Evolutionary conservation across 2,113 vertebrate genomes (phyloP).

Genomic region (Ariopsis seemanni): DNA sequence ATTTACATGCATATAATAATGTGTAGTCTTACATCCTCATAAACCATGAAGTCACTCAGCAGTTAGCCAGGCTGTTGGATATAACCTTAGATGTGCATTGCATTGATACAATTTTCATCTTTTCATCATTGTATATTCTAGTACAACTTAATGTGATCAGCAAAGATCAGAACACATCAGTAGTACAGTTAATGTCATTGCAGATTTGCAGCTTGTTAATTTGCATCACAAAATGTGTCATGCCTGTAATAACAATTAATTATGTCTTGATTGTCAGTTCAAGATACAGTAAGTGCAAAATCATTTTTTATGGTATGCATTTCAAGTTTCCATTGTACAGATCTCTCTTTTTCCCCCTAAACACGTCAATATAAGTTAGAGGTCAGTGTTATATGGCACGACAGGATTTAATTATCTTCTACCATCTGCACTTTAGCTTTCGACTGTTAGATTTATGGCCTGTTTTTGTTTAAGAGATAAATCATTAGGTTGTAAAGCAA

Average conservation of each 20-base stretch:
- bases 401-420: neutral
- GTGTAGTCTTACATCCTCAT: neutral
- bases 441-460: slow-evolving; percentile 15
- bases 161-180: neutral
- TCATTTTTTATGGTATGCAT: neutral
- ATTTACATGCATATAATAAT: neutral
- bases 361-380: neutral
- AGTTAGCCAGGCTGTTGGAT: too few relatives aligned
- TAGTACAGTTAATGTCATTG: neutral
- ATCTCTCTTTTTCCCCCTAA: neutral
- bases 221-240: neutral
- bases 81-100: neutral
- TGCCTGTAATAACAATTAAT: neutral
- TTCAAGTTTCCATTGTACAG: neutral
- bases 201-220: neutral
- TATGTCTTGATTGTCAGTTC: neutral
- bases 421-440: neutral
- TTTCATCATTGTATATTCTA: neutral
- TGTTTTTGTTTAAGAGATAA: neutral
- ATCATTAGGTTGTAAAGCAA: neutral
- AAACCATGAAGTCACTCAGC: neutral
- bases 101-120: neutral
- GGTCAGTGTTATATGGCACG: neutral
- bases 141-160: neutral
- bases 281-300: neutral